phyloP scores from a whole-genome alignment of 1,140 invertebrate species.

The Lucilia cuprina region DNA sequence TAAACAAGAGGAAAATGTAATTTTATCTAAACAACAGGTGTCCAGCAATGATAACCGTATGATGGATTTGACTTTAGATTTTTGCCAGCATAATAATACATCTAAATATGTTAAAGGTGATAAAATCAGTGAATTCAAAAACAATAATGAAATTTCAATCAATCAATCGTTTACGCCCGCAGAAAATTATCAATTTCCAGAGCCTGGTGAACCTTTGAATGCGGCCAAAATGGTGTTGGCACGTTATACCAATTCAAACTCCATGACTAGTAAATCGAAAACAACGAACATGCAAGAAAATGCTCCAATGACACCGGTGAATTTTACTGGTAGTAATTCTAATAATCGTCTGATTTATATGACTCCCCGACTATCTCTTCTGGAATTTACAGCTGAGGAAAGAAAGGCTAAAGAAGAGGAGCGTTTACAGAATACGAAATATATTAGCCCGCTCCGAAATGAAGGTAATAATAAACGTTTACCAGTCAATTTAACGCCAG shows the following conservation, averaged over 20 bases:
- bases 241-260: neutral
- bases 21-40: neutral
- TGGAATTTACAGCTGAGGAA: neutral
- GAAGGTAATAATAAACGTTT: constrained; percentile 1
- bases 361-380: neutral
- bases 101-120: neutral
- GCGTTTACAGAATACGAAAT: neutral
- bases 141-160: neutral
- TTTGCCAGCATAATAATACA: too few species aligned
- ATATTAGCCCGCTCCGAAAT: neutral
- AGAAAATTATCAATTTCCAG: neutral
- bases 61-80: neutral
- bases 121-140: neutral
- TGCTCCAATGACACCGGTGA: neutral
- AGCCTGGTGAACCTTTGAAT: neutral
- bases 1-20: neutral
- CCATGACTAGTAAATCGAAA: neutral
- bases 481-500: constrained; percentile 26
- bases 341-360: neutral
- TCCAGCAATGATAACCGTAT: neutral
- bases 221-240: neutral
- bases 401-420: neutral
- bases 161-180: neutral
- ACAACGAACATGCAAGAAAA: neutral
- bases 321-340: neutral